These are phyloP conservation scores for Silurus lanzhouensis DNA, from an alignment of 2,797 vertebrate genomes.

Conservation along the genomic window DNA sequence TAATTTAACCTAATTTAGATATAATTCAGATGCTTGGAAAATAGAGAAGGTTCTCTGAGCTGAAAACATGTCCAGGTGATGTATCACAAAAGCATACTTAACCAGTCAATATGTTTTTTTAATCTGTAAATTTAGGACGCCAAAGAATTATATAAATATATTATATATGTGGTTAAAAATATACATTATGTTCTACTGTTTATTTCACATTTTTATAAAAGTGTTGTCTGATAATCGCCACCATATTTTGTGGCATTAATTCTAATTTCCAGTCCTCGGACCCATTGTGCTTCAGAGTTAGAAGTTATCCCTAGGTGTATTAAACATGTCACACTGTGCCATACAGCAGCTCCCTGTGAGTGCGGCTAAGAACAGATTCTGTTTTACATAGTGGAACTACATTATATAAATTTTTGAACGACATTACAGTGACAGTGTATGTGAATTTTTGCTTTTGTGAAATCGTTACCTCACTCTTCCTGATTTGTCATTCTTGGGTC, in stretches of 20 bases:
- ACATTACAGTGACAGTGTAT: constrained; percentile 47
- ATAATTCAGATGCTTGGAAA: constrained; percentile 72
- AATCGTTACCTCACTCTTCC: constrained; percentile 76
- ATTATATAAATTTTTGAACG: constrained; percentile 58
- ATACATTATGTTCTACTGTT: constrained; percentile 78
- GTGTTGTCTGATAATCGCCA: constrained; percentile 73
- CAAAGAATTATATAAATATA: constrained; percentile 64
- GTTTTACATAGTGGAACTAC: constrained; percentile 71
- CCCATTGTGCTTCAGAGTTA: background rate
- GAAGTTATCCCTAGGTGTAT: background rate
- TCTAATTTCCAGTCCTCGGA: background rate
- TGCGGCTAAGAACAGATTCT: constrained; percentile 4
- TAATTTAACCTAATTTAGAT: constrained; percentile 84
- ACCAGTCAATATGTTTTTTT: constrained; percentile 79
- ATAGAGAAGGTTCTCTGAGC: constrained; percentile 65
- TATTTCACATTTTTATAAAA: constrained; percentile 72
- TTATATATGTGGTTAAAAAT: constrained; percentile 55
- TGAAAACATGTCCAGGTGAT: constrained; percentile 71
- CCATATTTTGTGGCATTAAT: constrained; percentile 76
- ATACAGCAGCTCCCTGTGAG: background rate
- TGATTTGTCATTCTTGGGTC: constrained; percentile 61
- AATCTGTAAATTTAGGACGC: constrained; percentile 88
- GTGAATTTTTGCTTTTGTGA: constrained; percentile 70
- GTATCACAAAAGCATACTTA: constrained; percentile 78
- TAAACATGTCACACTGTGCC: background rate